These are phyloP conservation scores for Gryllus longicercus DNA, from an alignment of 2,888 invertebrate genomes.

Conservation along the genomic window DNA sequence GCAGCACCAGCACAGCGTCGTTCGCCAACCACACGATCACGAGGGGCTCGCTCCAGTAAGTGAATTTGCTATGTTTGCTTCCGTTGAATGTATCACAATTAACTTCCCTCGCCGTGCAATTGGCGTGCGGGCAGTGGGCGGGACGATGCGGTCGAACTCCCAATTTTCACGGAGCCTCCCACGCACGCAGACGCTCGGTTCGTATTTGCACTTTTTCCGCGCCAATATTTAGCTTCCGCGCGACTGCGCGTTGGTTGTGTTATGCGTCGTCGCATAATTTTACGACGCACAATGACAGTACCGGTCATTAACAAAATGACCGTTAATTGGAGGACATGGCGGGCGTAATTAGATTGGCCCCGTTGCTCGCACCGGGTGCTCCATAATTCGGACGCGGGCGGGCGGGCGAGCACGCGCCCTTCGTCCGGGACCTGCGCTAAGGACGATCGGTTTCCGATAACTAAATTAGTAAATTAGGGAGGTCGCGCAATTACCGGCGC, in stretches of 20 bases:
- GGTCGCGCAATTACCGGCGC: background rate
- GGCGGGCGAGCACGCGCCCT: too few relatives aligned
- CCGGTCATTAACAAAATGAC: conserved; percentile 8
- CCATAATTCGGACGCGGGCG: background rate
- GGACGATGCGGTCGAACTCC: too few relatives aligned
- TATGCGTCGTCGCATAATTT: background rate
- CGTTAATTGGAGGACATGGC: conserved; percentile 17
- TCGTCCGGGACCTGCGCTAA: background rate
- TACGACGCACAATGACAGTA: conserved; percentile 4
- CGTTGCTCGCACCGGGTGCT: background rate
- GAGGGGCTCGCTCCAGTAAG: too few relatives aligned
- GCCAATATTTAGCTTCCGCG: background rate
- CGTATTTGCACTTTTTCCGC: conserved; percentile 3
- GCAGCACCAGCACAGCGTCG: too few relatives aligned
- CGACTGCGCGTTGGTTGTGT: background rate
- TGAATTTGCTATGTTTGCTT: too few relatives aligned
- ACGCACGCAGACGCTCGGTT: background rate
- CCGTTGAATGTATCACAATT: too few relatives aligned
- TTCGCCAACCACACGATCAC: too few relatives aligned
- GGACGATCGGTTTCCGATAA: conserved; percentile 6
- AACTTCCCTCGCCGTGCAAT: too few relatives aligned
- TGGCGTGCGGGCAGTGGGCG: too few relatives aligned
- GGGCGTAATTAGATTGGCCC: conserved; percentile 1
- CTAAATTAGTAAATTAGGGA: background rate
- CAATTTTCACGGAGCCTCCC: too few relatives aligned